phyloP scores from a whole-genome alignment of 1,140 invertebrate species.

The Parapsyche elsis region DNA sequence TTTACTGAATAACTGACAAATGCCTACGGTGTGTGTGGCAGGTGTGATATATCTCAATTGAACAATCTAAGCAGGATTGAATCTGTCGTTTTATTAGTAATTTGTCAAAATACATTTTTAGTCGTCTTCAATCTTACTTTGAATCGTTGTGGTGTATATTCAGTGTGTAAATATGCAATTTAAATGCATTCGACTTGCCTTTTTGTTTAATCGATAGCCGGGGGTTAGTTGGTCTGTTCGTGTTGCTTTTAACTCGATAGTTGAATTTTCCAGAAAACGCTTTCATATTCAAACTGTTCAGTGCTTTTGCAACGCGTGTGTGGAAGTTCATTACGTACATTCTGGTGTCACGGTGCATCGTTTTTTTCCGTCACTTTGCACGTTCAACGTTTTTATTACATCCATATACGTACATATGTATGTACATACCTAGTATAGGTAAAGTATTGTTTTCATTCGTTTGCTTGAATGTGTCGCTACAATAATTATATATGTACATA shows the following conservation, averaged over 20 bases:
- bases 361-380: not conserved
- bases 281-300: conserved; percentile 26
- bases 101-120: no score
- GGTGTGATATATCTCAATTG: no score
- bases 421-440: no score
- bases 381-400: not conserved
- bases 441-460: not conserved
- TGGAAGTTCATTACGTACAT: not conserved
- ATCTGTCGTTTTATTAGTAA: no score
- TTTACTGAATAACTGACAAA: not conserved
- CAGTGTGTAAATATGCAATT: not conserved
- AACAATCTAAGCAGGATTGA: no score
- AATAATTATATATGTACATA: no score
- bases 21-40: not conserved
- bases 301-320: not conserved
- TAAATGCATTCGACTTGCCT: not conserved
- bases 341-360: no score
- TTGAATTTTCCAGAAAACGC: conserved; percentile 24
- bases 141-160: not conserved
- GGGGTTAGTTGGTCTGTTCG: not conserved
- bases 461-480: not conserved
- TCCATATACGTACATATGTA: no score
- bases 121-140: not conserved
- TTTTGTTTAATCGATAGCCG: conserved; percentile 19
- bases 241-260: conserved; percentile 24